These are phyloP conservation scores for Aelia acuminata DNA, from an alignment of 2,888 invertebrate genomes.

Conservation along the genomic window DNA sequence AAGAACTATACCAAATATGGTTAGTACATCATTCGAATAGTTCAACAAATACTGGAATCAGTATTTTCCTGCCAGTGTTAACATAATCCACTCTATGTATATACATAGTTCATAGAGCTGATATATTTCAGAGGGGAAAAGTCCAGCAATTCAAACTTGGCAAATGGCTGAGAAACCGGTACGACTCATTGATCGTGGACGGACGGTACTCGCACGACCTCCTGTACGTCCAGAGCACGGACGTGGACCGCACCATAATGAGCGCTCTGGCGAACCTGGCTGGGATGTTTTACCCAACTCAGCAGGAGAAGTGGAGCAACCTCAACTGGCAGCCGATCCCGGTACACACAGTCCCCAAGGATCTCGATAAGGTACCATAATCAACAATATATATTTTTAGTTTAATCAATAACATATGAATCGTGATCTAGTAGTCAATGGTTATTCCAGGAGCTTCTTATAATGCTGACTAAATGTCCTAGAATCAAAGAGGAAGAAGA, in stretches of 20 bases:
- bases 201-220: constrained; percentile 37
- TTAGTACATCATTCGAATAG: no score
- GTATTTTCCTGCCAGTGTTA: no score
- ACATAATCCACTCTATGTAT: no score
- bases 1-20: no score
- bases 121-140: constrained; percentile 75
- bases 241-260: constrained; percentile 82
- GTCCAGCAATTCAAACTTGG: constrained; percentile 77
- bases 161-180: constrained; percentile 76
- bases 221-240: constrained; percentile 80
- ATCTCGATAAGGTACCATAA: constrained; percentile 74
- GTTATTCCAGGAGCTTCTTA: constrained; percentile 41
- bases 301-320: constrained; percentile 72
- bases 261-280: constrained; percentile 80
- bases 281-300: constrained; percentile 79
- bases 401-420: no score
- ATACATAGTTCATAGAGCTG: neutral
- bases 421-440: neutral
- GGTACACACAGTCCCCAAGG: constrained; percentile 77
- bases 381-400: neutral
- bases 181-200: constrained; percentile 69
- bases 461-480: constrained; percentile 52
- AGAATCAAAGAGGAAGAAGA: constrained; percentile 50
- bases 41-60: no score
- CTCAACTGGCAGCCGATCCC: constrained; percentile 86